Conservation (phyloP, 2,888 invertebrate genomes). For the Rhyacophila evoluta region DNA sequence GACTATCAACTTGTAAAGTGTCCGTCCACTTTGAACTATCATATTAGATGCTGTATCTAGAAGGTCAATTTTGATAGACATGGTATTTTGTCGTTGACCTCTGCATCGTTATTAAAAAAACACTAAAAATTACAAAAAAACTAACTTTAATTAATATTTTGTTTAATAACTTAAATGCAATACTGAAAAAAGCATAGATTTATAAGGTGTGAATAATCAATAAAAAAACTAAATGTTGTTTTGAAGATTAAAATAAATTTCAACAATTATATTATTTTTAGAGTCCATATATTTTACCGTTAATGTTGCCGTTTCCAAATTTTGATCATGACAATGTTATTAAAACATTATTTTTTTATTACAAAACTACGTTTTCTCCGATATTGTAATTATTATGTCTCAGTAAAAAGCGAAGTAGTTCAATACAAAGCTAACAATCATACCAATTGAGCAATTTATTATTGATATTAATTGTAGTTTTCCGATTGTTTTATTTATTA, state of each 20-base stretch:
- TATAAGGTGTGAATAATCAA: too few relatives aligned
- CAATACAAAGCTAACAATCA: slow-evolving; percentile 42
- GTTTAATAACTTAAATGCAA: too few relatives aligned
- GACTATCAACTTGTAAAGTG: not conserved
- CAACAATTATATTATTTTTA: too few relatives aligned
- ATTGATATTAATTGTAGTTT: slow-evolving; percentile 49
- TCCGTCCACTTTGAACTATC: slow-evolving; percentile 4
- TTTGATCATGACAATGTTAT: too few relatives aligned
- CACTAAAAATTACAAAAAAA: not conserved
- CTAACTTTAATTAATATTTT: too few relatives aligned
- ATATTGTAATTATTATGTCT: slow-evolving; percentile 25
- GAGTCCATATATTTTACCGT: too few relatives aligned
- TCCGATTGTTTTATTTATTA: slow-evolving; percentile 42
- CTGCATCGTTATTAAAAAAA: not conserved
- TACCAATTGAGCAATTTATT: slow-evolving; percentile 51
- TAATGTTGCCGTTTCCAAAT: too few relatives aligned
- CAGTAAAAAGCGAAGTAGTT: slow-evolving; percentile 29
- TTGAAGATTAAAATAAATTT: too few relatives aligned
- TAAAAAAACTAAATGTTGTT: too few relatives aligned
- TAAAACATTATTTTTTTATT: not conserved
- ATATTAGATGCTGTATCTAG: not conserved
- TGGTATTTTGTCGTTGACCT: slow-evolving; percentile 3
- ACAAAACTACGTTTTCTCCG: not conserved
- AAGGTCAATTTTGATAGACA: not conserved
- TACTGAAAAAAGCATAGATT: too few relatives aligned